Conservation (phyloP, 2,797 vertebrate species). For the Calcarius lapponicus region DNA sequence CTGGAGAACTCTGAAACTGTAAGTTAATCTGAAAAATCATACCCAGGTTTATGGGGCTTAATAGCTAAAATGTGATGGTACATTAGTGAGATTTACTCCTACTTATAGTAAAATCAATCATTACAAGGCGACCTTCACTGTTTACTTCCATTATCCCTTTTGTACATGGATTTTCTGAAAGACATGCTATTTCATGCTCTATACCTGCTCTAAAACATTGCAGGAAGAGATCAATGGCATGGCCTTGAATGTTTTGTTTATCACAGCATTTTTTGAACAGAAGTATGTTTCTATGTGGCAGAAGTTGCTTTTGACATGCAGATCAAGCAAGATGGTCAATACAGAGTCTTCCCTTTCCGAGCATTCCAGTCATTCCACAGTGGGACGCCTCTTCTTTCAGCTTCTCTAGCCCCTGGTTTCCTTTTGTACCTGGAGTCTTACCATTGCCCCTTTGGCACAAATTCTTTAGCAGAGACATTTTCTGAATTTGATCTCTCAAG, state of each 20-base stretch:
- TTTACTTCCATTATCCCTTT: constrained; percentile 33
- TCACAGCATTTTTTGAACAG: constrained; percentile 50
- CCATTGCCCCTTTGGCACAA: constrained; percentile 39
- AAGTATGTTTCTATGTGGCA: constrained; percentile 41
- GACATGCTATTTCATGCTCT: background rate
- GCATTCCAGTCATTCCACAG: constrained; percentile 66
- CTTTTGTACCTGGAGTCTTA: constrained; percentile 53
- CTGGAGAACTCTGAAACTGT: background rate
- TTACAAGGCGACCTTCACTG: background rate
- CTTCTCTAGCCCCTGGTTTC: constrained; percentile 24
- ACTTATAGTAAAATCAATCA: background rate
- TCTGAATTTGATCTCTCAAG: constrained; percentile 45
- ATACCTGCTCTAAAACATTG: constrained; percentile 44
- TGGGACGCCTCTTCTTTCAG: constrained; percentile 67
- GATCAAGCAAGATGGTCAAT: constrained; percentile 74
- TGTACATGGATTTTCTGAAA: constrained; percentile 9
- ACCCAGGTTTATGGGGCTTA: background rate
- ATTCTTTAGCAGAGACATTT: constrained; percentile 47
- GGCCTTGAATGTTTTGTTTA: constrained; percentile 66
- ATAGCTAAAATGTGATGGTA: background rate
- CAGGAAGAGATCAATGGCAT: constrained; percentile 33
- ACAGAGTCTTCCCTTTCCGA: constrained; percentile 45
- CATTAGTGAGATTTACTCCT: background rate
- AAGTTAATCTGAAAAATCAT: background rate
- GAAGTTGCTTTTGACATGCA: constrained; percentile 77